Evolutionary conservation across 2,797 vertebrate genomes (phyloP).

Genomic region (Denticeps clupeoides): DNA sequence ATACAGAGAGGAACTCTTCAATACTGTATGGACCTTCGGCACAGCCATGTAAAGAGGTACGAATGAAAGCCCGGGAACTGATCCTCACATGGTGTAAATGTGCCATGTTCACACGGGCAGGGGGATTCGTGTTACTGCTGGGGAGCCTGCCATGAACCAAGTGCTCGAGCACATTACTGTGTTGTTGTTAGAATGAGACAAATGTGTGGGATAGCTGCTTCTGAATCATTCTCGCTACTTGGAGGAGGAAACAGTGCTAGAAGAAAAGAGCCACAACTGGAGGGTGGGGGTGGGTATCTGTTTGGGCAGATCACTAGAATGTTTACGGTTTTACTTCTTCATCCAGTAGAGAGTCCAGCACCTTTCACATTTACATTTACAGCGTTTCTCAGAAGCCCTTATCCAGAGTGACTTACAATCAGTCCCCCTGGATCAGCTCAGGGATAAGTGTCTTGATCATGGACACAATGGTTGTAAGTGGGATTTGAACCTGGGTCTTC

Average conservation of each 20-base stretch:
- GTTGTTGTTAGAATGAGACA: background rate
- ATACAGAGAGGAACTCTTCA: no score
- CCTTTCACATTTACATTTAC: no score
- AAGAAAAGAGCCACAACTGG: no score
- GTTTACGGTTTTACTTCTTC: no score
- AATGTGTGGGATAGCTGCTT: constrained; percentile 1
- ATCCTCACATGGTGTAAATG: background rate
- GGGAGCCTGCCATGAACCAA: background rate
- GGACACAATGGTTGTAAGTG: no score
- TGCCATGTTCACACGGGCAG: background rate
- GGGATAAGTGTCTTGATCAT: no score
- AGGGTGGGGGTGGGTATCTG: no score
- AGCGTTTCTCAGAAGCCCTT: no score
- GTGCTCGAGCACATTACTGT: background rate
- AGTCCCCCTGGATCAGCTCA: no score
- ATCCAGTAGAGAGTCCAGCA: constrained; percentile 1
- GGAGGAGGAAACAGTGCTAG: background rate
- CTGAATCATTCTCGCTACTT: background rate
- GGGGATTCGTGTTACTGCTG: background rate
- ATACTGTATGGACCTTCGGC: background rate
- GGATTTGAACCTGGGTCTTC: no score
- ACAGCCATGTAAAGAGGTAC: background rate
- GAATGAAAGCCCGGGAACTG: background rate
- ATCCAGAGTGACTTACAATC: no score
- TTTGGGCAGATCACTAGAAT: no score